A percentile compares a stretch with the other conserved stretches of the same genome.
phyloP scores from a whole-genome alignment of 2,113 vertebrate species.

The Cryptoleucopteryx plumbea region DNA sequence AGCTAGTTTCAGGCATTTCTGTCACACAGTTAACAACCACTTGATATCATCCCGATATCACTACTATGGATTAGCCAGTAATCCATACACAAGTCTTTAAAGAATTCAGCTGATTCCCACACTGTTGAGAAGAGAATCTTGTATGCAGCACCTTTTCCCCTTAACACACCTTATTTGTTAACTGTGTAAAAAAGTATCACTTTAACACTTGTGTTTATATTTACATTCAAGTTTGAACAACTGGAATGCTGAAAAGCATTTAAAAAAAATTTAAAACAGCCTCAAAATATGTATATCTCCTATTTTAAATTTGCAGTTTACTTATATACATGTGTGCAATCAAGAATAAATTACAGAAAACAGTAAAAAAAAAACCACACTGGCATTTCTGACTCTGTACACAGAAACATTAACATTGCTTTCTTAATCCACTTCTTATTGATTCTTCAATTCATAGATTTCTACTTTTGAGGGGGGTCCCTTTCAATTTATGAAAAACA shows the following conservation, averaged over 20 bases:
- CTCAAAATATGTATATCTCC: neutral
- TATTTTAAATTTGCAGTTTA: neutral
- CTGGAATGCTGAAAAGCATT: neutral
- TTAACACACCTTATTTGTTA: neutral
- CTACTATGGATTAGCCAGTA: accelerated
- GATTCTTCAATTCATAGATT: neutral
- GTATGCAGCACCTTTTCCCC: accelerated
- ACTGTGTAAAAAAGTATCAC: neutral
- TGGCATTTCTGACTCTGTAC: neutral
- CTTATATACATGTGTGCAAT: neutral
- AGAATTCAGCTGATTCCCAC: neutral
- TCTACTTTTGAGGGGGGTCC: neutral
- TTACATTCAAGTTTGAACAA: neutral
- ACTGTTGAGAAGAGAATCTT: neutral
- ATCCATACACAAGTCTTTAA: neutral
- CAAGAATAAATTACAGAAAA: neutral
- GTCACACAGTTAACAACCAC: neutral
- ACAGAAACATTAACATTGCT: neutral
- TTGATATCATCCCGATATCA: neutral
- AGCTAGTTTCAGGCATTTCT: neutral
- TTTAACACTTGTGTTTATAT: neutral
- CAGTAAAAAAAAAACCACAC: neutral
- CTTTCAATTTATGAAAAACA: neutral
- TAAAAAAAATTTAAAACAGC: neutral
- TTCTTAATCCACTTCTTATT: neutral